Evolutionary conservation across 1,140 invertebrate genomes (phyloP).

Genomic region (Holcopasites calliopsidis): DNA sequence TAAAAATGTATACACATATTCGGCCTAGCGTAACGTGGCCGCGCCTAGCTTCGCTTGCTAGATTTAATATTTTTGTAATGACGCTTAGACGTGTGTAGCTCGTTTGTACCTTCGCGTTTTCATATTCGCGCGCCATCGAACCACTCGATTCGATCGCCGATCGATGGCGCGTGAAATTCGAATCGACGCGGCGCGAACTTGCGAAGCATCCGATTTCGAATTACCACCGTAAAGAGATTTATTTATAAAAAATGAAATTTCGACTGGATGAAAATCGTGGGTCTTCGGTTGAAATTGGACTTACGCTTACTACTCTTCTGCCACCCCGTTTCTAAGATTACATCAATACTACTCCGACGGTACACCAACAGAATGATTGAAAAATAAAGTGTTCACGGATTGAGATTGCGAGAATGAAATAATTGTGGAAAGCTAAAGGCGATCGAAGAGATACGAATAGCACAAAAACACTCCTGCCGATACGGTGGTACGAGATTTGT

Average conservation of each 20-base stretch:
- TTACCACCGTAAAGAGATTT: background rate
- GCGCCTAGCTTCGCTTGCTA: conserved; percentile 77
- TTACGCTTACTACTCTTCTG: background rate
- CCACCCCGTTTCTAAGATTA: background rate
- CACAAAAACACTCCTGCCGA: conserved; percentile 52
- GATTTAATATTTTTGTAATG: conserved; percentile 81
- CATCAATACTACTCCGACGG: background rate
- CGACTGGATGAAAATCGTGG: background rate
- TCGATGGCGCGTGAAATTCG: conserved; percentile 12
- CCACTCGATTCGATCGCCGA: background rate
- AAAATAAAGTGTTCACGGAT: background rate
- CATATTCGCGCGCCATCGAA: background rate
- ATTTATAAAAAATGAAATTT: background rate
- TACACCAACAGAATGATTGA: background rate
- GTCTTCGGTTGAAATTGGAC: background rate
- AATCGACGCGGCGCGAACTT: background rate
- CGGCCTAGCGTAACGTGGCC: conserved; percentile 34
- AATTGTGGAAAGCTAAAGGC: background rate
- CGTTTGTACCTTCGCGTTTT: conserved; percentile 68
- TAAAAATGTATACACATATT: conserved; percentile 33
- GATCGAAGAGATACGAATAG: conserved; percentile 23
- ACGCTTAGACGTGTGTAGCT: conserved; percentile 72
- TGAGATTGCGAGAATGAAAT: background rate
- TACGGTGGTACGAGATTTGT: conserved; percentile 14
- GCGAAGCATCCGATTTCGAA: too few species aligned